A percentile compares a stretch with the other conserved stretches of the same genome.
Conservation (phyloP, 2,797 vertebrate species). For the Notolepis coatsorum region DNA sequence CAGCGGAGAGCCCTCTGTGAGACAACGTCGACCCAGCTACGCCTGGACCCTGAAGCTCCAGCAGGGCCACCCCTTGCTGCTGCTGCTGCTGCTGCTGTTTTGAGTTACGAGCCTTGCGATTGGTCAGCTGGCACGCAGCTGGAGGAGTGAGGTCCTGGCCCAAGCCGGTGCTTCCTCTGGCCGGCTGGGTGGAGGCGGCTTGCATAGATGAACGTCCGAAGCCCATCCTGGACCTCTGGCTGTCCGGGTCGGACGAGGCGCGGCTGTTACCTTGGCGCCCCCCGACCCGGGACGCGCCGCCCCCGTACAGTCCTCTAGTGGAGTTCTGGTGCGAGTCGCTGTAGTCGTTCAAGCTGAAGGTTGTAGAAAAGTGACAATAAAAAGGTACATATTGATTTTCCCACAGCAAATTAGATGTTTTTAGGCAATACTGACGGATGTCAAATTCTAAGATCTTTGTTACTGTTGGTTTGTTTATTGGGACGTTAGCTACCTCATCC, state of each 20-base stretch:
- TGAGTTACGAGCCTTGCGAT: conserved; percentile 82
- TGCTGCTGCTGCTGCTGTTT: conserved; percentile 80
- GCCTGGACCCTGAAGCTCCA: conserved; percentile 81
- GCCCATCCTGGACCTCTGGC: conserved; percentile 82
- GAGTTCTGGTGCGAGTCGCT: conserved; percentile 85
- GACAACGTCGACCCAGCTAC: conserved; percentile 54
- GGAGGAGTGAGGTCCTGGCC: conserved; percentile 80
- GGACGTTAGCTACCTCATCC: too few species aligned
- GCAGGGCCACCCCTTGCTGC: conserved; percentile 66
- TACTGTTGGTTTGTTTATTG: too few species aligned
- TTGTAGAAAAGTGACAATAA: too few species aligned
- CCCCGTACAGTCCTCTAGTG: conserved; percentile 85
- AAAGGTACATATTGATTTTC: too few species aligned
- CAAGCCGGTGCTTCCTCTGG: conserved; percentile 72
- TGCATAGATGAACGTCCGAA: conserved; percentile 86
- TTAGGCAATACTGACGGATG: too few species aligned
- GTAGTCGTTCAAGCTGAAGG: conserved; percentile 86
- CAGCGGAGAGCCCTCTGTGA: conserved; percentile 81
- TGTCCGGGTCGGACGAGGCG: conserved; percentile 82
- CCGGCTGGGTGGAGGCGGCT: conserved; percentile 71
- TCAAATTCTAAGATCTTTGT: too few species aligned
- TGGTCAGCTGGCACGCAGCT: conserved; percentile 77
- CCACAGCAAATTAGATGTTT: too few species aligned
- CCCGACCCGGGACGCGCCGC: conserved; percentile 81
- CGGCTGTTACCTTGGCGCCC: conserved; percentile 85